phyloP scores from a whole-genome alignment of 2,113 vertebrate species.

The Pseudopodoces humilis region DNA sequence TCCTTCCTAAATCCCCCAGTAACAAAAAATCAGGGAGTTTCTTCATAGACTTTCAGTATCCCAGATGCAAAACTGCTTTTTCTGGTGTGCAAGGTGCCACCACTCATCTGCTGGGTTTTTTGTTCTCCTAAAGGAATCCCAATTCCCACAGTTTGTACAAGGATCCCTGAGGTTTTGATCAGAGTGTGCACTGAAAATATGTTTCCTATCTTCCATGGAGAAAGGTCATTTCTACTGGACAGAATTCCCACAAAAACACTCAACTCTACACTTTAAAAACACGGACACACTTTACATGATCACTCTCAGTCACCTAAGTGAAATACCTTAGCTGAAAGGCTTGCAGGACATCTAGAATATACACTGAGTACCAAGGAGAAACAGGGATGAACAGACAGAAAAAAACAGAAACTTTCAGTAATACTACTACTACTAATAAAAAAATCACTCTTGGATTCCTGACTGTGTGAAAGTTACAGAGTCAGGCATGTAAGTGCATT shows the following conservation, averaged over 20 bases:
- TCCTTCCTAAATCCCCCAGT: neutral
- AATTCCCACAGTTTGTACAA: neutral
- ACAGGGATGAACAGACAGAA: neutral
- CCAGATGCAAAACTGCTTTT: neutral
- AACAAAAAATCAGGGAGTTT: neutral
- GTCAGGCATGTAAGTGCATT: accelerated
- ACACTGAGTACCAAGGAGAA: neutral
- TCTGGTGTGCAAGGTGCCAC: neutral
- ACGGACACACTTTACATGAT: neutral
- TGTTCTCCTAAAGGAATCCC: neutral
- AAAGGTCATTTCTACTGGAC: neutral
- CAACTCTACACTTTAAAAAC: neutral
- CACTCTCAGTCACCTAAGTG: neutral
- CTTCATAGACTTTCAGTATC: neutral
- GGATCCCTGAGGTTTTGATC: neutral
- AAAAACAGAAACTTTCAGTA: neutral
- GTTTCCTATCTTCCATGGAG: neutral
- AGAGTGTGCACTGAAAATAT: neutral
- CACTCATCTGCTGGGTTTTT: neutral
- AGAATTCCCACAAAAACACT: neutral
- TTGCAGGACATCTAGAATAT: neutral
- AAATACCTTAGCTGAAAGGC: neutral
- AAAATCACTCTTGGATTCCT: neutral
- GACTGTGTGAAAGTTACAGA: neutral
- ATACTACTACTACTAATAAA: neutral